Base-by-base conservation (phyloP, 2,888 invertebrate genomes). In the Netelia fuscicornis region DNA sequence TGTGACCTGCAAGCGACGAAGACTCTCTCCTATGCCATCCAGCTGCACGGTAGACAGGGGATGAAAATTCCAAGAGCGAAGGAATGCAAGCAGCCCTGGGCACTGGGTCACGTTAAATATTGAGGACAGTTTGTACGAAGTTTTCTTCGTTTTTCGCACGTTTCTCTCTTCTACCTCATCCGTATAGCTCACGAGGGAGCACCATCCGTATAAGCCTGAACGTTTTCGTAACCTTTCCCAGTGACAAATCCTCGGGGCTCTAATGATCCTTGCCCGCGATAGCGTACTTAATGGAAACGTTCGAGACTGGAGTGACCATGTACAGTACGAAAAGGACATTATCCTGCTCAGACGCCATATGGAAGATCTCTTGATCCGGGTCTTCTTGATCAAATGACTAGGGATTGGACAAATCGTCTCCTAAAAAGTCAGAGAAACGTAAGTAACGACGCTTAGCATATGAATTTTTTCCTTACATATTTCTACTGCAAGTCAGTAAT, bases 61-160 rank as follows among this genome's bases (percentile, higher is more conserved):
- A 25, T 42, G 72, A 67, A 77, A 84, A 81, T 84, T 84, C 65
- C 71, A 54, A 48, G 72, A 72, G 84, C 44, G 17, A 71, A 65
- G 68, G 37, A 64, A 81, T 76, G 83, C 76, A 81, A 83, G 85
- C 83, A 85, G 83, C 85, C 85, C 52, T 81, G 65, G 82, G 85
- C 85, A 80, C 71, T 85, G 77, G 83, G 82, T 80, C 83, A 83
- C 80, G 79, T 80, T 80, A 80, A 83, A 80, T 85, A 83, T 85
- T 83, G 80, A 80, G 30, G 60, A 82, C 44, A 72, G 67, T 83
- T 83, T 85, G 68, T 82, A 70, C 82, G 23, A 68, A 70, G 67
- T 83, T 83, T 83, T 74, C 48, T 44, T 70, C 56, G 78, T 82
- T 85, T 85, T 85, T 80, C 80, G 65, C 85, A 80, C 80, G 60